Conservation (phyloP, 2,888 invertebrate genomes). For the Xylocampa areola region DNA sequence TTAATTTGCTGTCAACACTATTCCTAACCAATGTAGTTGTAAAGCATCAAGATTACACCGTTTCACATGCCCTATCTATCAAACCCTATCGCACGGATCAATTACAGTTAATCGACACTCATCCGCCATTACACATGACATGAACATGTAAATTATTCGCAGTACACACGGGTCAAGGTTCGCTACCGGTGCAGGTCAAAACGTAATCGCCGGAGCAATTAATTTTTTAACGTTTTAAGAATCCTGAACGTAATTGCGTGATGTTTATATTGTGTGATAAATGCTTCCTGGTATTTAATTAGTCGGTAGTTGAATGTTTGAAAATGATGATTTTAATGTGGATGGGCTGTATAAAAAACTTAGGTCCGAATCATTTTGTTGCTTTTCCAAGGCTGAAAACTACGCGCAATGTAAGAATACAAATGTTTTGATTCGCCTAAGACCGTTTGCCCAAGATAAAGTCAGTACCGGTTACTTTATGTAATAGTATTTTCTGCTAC, state of each 20-base stretch:
- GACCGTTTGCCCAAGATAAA: too few species aligned
- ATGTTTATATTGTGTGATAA: slow-evolving; percentile 51
- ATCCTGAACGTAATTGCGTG: slow-evolving; percentile 36
- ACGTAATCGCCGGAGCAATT: slow-evolving; percentile 35
- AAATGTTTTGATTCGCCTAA: too few species aligned
- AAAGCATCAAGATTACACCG: neutral
- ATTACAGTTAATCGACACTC: slow-evolving; percentile 34
- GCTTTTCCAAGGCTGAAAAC: too few species aligned
- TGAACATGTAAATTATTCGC: slow-evolving; percentile 53
- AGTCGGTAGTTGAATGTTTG: slow-evolving; percentile 42
- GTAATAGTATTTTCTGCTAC: too few species aligned
- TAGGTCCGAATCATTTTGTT: too few species aligned
- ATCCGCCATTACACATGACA: slow-evolving; percentile 39
- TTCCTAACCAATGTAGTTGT: neutral
- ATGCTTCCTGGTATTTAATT: slow-evolving; percentile 52
- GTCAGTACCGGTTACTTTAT: too few species aligned
- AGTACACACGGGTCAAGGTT: slow-evolving; percentile 56
- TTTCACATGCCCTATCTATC: neutral
- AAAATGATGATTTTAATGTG: slow-evolving; percentile 11
- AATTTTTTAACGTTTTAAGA: slow-evolving; percentile 35
- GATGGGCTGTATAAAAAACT: neutral
- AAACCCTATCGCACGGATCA: slow-evolving; percentile 21
- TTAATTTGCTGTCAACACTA: too few species aligned
- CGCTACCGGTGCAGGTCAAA: slow-evolving; percentile 36
- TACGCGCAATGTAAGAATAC: too few species aligned